Percentiles rank a stretch among this genome's conserved stretches.
These are phyloP conservation scores for Callimico goeldii DNA, from an alignment of 2,797 vertebrate genomes.

Conservation along the genomic window DNA sequence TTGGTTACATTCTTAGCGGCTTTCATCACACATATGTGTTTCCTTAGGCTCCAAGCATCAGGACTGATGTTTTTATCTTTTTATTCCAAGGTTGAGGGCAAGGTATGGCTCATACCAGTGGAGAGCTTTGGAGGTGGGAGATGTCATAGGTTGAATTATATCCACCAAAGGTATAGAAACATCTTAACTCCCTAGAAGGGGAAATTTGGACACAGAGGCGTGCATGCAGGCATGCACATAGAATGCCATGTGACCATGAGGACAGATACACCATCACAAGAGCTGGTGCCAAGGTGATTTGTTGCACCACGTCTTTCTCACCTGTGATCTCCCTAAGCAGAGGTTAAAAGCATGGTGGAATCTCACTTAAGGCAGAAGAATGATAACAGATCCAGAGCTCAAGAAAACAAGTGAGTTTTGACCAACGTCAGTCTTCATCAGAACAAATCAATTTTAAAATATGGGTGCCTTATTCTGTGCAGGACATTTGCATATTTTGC, in stretches of 20 bases:
- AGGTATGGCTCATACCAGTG: background rate
- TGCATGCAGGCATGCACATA: too few species aligned
- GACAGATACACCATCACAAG: background rate
- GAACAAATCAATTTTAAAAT: conserved; percentile 27
- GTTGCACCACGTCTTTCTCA: conserved; percentile 60
- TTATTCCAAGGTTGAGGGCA: background rate
- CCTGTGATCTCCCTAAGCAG: conserved; percentile 56
- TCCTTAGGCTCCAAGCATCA: background rate
- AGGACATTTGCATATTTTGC: conserved; percentile 59
- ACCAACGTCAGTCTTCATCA: conserved; percentile 56
- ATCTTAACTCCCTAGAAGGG: background rate
- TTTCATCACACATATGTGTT: too few species aligned
- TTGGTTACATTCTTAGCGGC: rapidly evolving
- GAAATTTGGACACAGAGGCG: too few species aligned
- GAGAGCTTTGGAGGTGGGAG: background rate
- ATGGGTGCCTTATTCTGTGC: background rate
- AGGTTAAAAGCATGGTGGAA: conserved; percentile 63
- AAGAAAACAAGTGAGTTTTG: background rate
- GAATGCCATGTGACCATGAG: too few species aligned
- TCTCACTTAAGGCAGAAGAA: conserved; percentile 13
- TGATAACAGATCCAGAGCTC: background rate
- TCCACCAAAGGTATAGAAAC: background rate
- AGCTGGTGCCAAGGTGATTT: conserved; percentile 50
- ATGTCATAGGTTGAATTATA: background rate
- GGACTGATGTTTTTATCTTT: background rate